Percentiles rank a stretch among this genome's conserved stretches.
Conservation (phyloP, 2,888 invertebrate genomes). For the Salticus scenicus region DNA sequence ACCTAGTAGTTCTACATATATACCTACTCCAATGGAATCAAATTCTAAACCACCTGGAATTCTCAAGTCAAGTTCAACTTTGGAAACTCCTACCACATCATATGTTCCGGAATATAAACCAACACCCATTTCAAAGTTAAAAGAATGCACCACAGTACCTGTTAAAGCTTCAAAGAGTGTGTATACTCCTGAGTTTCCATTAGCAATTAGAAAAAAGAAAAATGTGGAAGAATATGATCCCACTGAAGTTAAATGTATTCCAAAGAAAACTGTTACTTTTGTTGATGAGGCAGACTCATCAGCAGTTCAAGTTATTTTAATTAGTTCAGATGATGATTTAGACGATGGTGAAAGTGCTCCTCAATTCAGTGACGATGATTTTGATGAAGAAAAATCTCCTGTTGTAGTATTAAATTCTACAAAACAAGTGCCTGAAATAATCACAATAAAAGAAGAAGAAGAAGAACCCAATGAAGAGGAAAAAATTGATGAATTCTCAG, state of each 20-base stretch:
- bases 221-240: constrained; percentile 71
- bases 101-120: constrained; percentile 65
- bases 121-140: constrained; percentile 64
- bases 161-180: neutral
- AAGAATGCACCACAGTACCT: constrained; percentile 32
- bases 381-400: constrained; percentile 38
- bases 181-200: constrained; percentile 19
- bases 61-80: constrained; percentile 16
- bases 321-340: constrained; percentile 27
- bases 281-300: neutral
- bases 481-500: constrained; percentile 63
- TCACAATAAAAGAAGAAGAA: neutral
- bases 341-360: constrained; percentile 16
- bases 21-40: constrained; percentile 38
- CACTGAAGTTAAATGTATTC: constrained; percentile 45
- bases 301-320: neutral
- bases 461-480: constrained; percentile 27
- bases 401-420: neutral
- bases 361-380: constrained; percentile 60
- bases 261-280: constrained; percentile 47
- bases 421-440: neutral
- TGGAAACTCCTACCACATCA: constrained; percentile 1
- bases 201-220: constrained; percentile 31
- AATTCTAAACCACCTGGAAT: constrained; percentile 28
- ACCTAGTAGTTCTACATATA: constrained; percentile 11